These are phyloP conservation scores for Crypturellus tataupa DNA, from an alignment of 2,797 vertebrate genomes.

Conservation along the genomic window DNA sequence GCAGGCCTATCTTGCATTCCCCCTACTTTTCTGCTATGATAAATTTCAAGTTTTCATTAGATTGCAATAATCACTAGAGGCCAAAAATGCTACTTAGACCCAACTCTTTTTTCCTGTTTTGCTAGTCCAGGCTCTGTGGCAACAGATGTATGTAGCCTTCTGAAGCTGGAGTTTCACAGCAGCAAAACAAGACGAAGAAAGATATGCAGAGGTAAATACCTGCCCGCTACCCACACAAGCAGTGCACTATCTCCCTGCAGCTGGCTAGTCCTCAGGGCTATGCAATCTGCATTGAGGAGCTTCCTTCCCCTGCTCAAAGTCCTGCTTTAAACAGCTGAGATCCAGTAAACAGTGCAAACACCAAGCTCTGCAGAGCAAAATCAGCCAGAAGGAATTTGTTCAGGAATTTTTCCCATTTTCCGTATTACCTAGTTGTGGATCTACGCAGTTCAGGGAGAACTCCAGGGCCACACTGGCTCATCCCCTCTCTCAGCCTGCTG, in stretches of 20 bases:
- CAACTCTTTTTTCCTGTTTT: not conserved
- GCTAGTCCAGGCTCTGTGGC: not conserved
- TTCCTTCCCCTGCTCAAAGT: not conserved
- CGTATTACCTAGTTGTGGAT: not conserved
- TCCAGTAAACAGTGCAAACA: not conserved
- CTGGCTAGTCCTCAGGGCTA: not conserved
- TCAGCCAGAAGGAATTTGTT: not conserved
- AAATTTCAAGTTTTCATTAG: not conserved
- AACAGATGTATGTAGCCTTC: not conserved
- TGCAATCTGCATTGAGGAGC: not conserved
- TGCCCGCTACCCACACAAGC: not conserved
- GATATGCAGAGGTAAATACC: fast-evolving
- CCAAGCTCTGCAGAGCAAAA: not conserved
- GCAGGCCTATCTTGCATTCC: not conserved
- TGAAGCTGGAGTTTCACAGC: not conserved
- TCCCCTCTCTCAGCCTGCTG: fast-evolving
- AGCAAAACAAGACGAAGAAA: not conserved
- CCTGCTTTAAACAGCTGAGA: not conserved
- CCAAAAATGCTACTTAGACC: not conserved
- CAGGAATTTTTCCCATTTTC: not conserved
- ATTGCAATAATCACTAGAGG: not conserved
- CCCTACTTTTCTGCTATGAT: not conserved
- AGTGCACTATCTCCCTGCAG: not conserved
- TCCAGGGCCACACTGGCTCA: not conserved
- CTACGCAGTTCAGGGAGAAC: not conserved